Conservation (phyloP, 2,797 vertebrate genomes). For the Acrossocheilus fasciatus region DNA sequence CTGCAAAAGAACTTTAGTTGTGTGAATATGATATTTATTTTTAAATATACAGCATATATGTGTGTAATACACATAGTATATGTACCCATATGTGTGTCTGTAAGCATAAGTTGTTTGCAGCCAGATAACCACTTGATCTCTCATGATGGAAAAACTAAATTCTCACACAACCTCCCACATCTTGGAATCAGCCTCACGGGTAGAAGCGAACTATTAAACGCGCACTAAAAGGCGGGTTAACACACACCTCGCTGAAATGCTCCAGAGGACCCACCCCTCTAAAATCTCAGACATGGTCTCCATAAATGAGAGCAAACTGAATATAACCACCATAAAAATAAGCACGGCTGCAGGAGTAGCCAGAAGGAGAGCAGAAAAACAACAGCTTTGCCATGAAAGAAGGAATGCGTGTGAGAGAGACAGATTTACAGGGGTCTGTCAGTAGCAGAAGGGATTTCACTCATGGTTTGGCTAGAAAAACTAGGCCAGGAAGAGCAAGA, state of each 20-base stretch:
- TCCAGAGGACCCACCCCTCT: neutral
- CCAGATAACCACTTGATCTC: neutral
- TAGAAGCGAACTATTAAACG: neutral
- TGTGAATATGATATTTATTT: neutral
- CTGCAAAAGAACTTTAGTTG: neutral
- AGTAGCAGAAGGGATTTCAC: slow-evolving; percentile 17
- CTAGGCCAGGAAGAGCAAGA: slow-evolving; percentile 30
- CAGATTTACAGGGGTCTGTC: slow-evolving; percentile 30
- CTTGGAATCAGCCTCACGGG: slow-evolving; percentile 14
- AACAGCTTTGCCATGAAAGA: slow-evolving; percentile 30
- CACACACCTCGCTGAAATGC: neutral
- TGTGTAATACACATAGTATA: neutral
- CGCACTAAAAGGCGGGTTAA: slow-evolving; percentile 7
- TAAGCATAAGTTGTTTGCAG: neutral
- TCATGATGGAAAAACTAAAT: neutral
- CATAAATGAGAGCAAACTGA: neutral
- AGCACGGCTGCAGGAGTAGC: neutral
- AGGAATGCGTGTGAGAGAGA: slow-evolving; percentile 11
- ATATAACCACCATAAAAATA: slow-evolving; percentile 13
- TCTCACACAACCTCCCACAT: slow-evolving; percentile 4
- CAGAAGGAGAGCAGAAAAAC: slow-evolving; percentile 27
- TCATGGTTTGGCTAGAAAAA: slow-evolving; percentile 25
- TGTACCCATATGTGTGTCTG: too few species aligned
- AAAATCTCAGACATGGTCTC: neutral
- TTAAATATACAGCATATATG: neutral